Evolutionary conservation across 2,888 invertebrate genomes (phyloP).

Genomic region (Apamea crenata): DNA sequence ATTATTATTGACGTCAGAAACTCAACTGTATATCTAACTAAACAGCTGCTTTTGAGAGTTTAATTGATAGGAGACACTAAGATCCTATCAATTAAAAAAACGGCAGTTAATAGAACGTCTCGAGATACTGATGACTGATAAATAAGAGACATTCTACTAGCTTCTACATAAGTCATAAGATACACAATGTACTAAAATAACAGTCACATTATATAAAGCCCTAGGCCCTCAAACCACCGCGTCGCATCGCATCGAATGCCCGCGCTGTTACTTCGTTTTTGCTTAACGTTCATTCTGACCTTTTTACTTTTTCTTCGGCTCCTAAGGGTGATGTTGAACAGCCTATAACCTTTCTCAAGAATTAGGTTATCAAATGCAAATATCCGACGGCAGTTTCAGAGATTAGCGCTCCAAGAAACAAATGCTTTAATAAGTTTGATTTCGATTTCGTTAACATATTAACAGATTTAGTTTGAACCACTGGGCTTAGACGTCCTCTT

Average conservation of each 20-base stretch:
- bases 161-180: neutral
- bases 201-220: neutral
- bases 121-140: neutral
- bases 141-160: neutral
- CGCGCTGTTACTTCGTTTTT: too few relatives aligned
- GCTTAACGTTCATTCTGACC: neutral
- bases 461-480: neutral
- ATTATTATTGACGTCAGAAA: conserved; percentile 1
- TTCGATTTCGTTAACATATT: neutral
- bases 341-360: neutral
- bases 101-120: neutral
- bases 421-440: neutral
- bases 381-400: neutral
- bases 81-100: too few relatives aligned
- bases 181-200: neutral
- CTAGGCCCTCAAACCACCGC: neutral
- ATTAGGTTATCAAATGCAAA: neutral
- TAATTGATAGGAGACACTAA: neutral
- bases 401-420: neutral
- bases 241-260: neutral
- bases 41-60: neutral
- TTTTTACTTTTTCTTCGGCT: neutral
- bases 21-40: neutral
- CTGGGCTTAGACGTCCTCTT: neutral
- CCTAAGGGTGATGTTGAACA: neutral